Conservation (phyloP, 2,888 invertebrate species). For the Cerastoderma edule region DNA sequence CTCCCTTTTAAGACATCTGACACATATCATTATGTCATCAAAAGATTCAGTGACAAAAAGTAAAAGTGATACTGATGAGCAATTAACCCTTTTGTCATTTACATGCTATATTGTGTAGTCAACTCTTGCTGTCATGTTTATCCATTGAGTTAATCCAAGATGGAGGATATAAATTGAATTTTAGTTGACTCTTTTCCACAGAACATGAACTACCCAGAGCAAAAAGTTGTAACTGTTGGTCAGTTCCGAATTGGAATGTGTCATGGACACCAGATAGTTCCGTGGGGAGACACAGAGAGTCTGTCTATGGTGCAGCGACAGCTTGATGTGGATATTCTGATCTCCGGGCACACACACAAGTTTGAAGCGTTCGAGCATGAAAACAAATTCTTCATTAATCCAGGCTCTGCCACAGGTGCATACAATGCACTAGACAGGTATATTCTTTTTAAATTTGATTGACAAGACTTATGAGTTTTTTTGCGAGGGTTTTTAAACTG, state of each 20-base stretch:
- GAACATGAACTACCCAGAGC: constrained; percentile 94
- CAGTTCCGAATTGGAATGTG: constrained; percentile 99
- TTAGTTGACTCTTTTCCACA: constrained; percentile 82
- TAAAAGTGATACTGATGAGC: too few species aligned
- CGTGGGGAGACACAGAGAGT: constrained; percentile 90
- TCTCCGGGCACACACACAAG: constrained; percentile 99
- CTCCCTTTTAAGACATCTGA: too few species aligned
- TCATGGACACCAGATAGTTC: constrained; percentile 99
- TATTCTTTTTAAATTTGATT: neutral
- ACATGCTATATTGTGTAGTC: too few species aligned
- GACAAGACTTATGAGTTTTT: too few species aligned
- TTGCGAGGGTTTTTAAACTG: too few species aligned
- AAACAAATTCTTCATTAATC: constrained; percentile 99
- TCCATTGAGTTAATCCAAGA: too few species aligned
- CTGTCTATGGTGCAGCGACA: constrained; percentile 97
- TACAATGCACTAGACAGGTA: constrained; percentile 96
- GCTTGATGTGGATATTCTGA: constrained; percentile 98
- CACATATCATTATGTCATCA: too few species aligned
- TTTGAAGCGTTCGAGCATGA: constrained; percentile 99
- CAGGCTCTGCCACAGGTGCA: constrained; percentile 99
- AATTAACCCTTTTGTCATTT: constrained; percentile 3
- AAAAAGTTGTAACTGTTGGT: constrained; percentile 99
- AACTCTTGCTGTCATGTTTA: neutral
- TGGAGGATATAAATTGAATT: too few species aligned
- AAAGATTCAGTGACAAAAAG: too few species aligned